Conservation (phyloP, 2,888 invertebrate species). For the Gasteruption jaculator region DNA sequence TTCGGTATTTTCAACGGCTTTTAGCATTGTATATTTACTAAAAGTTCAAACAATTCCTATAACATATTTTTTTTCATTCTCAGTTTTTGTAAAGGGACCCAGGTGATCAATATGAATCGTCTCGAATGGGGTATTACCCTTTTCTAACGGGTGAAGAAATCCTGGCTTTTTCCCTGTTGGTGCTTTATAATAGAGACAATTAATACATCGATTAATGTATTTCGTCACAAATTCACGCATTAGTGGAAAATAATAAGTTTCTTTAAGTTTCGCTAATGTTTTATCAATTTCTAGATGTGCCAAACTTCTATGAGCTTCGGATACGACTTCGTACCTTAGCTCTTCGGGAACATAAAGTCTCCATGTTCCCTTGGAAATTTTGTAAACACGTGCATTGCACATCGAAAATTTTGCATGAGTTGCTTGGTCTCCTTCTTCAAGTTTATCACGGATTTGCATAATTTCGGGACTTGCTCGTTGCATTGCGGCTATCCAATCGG, state of each 20-base stretch:
- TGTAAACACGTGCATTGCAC: conserved; percentile 18
- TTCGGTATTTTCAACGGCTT: conserved; percentile 13
- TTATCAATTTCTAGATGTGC: conserved; percentile 14
- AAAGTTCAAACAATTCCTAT: conserved; percentile 13
- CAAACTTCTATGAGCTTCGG: conserved; percentile 5
- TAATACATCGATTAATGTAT: conserved; percentile 22
- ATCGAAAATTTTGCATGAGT: conserved; percentile 15
- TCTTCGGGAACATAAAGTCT: conserved; percentile 9
- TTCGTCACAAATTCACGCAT: conserved; percentile 19
- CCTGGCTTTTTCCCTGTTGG: conserved; percentile 17
- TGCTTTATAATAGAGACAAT: conserved; percentile 19
- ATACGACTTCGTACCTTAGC: neutral
- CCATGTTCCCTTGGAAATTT: conserved; percentile 8
- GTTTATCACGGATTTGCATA: conserved; percentile 7
- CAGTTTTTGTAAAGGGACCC: conserved; percentile 13
- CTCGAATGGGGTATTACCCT: conserved; percentile 17
- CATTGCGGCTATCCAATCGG: conserved; percentile 22
- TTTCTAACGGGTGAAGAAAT: conserved; percentile 18
- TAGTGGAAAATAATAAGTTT: conserved; percentile 22
- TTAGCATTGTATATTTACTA: conserved; percentile 19
- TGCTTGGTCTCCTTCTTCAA: conserved; percentile 11
- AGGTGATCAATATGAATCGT: conserved; percentile 20
- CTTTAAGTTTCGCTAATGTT: neutral
- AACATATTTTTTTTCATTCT: conserved; percentile 10
- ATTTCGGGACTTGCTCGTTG: conserved; percentile 16